These are phyloP conservation scores for Fissipunctia ypsillon DNA, from an alignment of 2,888 invertebrate genomes.

Conservation along the genomic window DNA sequence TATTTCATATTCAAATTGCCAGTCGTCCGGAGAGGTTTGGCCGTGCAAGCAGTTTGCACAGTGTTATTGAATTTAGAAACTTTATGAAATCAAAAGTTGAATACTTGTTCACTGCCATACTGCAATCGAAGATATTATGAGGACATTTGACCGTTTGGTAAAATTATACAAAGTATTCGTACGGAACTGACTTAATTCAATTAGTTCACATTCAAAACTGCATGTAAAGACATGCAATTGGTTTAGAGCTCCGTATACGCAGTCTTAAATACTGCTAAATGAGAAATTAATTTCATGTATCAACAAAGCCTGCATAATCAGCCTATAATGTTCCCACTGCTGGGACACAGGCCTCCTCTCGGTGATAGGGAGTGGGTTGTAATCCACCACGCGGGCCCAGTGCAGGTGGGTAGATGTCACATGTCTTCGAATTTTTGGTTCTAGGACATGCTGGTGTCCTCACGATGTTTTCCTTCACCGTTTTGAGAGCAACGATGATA, in stretches of 20 bases:
- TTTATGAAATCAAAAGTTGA: constrained; percentile 50
- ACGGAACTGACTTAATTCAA: neutral
- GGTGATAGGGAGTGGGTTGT: too few relatives aligned
- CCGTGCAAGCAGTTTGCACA: constrained; percentile 38
- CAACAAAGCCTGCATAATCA: too few relatives aligned
- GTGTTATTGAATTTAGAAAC: constrained; percentile 47
- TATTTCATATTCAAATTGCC: constrained; percentile 49
- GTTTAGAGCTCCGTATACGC: neutral
- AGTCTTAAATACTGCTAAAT: neutral
- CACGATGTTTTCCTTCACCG: too few relatives aligned
- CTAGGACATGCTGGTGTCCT: too few relatives aligned
- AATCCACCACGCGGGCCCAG: too few relatives aligned
- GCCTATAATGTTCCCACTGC: too few relatives aligned
- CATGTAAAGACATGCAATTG: neutral
- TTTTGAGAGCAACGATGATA: too few relatives aligned
- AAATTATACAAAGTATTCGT: neutral
- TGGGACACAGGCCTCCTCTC: too few relatives aligned
- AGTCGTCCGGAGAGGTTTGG: constrained; percentile 27
- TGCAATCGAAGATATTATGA: too few relatives aligned
- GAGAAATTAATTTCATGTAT: too few relatives aligned
- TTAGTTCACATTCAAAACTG: neutral
- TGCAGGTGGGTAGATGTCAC: too few relatives aligned
- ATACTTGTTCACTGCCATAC: constrained; percentile 5
- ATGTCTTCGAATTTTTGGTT: too few relatives aligned
- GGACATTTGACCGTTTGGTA: neutral